Evolutionary conservation across 2,888 invertebrate genomes (phyloP).

Genomic region (Eristalis arbustorum): DNA sequence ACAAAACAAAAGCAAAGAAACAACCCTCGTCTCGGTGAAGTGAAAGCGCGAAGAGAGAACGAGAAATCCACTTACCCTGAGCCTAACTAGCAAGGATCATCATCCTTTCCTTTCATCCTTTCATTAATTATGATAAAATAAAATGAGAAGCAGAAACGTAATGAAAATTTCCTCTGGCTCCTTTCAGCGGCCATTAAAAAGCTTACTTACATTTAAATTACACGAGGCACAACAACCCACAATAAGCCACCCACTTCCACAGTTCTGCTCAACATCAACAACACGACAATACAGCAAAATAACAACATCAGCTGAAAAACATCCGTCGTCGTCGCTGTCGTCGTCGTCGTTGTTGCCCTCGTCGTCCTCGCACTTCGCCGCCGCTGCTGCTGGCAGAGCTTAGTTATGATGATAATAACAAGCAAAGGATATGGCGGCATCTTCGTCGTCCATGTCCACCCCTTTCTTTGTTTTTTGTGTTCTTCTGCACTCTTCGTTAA

Average conservation of each 20-base stretch:
- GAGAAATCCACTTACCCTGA: conserved; percentile 52
- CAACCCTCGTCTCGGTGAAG: conserved; percentile 55
- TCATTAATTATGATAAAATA: conserved; percentile 69
- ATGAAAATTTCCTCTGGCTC: conserved; percentile 64
- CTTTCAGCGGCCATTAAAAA: conserved; percentile 69
- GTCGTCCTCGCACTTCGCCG: neutral
- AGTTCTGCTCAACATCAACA: neutral
- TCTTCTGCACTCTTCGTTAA: conserved; percentile 13
- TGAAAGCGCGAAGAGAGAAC: conserved; percentile 24
- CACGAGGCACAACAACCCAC: conserved; percentile 57
- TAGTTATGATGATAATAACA: conserved; percentile 63
- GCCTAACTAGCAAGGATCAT: conserved; percentile 61
- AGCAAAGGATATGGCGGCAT: conserved; percentile 64
- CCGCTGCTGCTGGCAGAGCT: conserved; percentile 14
- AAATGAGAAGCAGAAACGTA: conserved; percentile 62
- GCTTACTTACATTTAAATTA: conserved; percentile 71
- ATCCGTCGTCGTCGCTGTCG: conserved; percentile 5
- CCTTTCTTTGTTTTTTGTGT: conserved; percentile 37
- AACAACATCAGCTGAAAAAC: neutral
- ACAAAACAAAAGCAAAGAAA: conserved; percentile 18
- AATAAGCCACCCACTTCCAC: conserved; percentile 7
- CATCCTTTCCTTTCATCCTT: conserved; percentile 66
- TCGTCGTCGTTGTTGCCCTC: neutral
- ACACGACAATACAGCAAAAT: neutral
- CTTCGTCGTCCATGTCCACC: conserved; percentile 45